A percentile compares a stretch with the other conserved stretches of the same genome.
Conservation (phyloP, 37 sponge, comb jelly and placozoan genomes). For the Agelas oroides region DNA sequence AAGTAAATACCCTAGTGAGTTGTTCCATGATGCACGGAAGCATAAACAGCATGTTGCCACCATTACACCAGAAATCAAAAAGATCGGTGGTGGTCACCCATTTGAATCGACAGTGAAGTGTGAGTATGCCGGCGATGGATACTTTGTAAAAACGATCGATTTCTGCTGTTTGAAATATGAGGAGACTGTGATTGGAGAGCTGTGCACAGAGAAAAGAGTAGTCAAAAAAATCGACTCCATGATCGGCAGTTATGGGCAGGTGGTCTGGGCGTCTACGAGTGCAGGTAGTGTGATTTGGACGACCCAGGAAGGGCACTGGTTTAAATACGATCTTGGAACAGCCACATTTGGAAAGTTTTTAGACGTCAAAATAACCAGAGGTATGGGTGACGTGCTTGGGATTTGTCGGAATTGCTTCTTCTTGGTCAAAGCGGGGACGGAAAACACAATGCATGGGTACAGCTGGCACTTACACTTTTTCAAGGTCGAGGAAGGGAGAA, state of each 20-base stretch:
- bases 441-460: conserved; percentile 50
- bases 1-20: neutral
- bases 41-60: neutral
- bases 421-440: conserved; percentile 20
- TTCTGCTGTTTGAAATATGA: conserved; percentile 7
- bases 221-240: conserved; percentile 31
- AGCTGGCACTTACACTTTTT: conserved; percentile 19
- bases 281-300: conserved; percentile 26
- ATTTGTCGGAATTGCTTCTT: conserved; percentile 40
- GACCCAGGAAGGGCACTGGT: conserved; percentile 29
- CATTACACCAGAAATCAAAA: conserved; percentile 3
- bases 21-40: conserved; percentile 18
- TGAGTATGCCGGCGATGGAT: conserved; percentile 43
- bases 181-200: conserved; percentile 53
- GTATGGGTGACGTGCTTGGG: conserved; percentile 23
- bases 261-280: neutral
- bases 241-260: conserved; percentile 24
- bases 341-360: conserved; percentile 5
- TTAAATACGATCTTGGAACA: conserved; percentile 12
- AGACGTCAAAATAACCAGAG: neutral
- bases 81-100: conserved; percentile 10
- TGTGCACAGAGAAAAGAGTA: conserved; percentile 20
- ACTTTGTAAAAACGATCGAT: conserved; percentile 48
- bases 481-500: neutral
- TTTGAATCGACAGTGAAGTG: conserved; percentile 46